Conservation (phyloP, 2,113 vertebrate species). For the Ramphastos sulfuratus region DNA sequence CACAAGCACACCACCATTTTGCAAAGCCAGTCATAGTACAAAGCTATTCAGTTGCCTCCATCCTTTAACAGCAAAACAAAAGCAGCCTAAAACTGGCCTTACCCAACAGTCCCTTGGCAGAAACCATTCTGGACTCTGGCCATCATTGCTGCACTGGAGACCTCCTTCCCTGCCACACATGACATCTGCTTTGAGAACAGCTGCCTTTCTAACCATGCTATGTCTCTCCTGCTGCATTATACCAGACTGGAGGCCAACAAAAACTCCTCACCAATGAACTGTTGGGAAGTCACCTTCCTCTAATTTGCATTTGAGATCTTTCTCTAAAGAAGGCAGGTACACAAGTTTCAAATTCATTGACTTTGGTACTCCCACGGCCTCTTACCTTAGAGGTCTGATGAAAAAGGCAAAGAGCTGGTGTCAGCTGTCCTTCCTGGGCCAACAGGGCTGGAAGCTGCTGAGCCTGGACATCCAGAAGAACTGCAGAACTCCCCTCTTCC, state of each 20-base stretch:
- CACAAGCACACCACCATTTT: neutral
- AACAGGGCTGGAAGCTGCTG: neutral
- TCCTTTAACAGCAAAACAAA: neutral
- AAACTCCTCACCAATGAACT: neutral
- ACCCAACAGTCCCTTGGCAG: neutral
- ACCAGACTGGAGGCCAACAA: neutral
- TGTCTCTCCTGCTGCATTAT: neutral
- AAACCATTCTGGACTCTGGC: rapidly evolving
- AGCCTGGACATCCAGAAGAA: neutral
- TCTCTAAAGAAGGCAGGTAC: neutral
- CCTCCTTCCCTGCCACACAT: neutral
- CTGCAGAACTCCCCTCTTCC: neutral
- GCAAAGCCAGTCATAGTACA: neutral
- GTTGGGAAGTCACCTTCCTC: neutral
- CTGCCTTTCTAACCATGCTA: neutral
- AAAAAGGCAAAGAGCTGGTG: rapidly evolving
- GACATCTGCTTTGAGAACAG: neutral
- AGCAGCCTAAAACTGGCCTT: neutral
- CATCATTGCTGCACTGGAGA: neutral
- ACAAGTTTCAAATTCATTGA: neutral
- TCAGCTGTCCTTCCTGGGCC: neutral
- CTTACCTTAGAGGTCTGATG: neutral
- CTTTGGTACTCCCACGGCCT: neutral
- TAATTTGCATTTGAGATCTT: neutral
- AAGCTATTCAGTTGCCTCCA: neutral